Evolutionary conservation across 1,140 invertebrate species (phyloP).

Genomic region (Brachionus rubens): DNA sequence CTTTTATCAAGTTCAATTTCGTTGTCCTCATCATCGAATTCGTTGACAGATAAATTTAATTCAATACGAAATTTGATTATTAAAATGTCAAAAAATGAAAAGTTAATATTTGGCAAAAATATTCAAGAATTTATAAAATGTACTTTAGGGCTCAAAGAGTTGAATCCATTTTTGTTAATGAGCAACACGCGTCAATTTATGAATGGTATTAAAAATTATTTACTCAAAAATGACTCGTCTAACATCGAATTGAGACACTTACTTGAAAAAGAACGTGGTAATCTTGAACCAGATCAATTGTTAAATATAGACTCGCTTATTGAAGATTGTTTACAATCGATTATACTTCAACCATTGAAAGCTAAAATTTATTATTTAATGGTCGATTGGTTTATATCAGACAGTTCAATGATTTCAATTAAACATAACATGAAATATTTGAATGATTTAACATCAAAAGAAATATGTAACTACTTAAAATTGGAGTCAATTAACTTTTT

Average conservation of each 20-base stretch:
- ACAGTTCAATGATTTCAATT: neutral
- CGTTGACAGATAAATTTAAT: slow-evolving; percentile 2
- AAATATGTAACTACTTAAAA: neutral
- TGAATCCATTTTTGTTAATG: slow-evolving; percentile 20
- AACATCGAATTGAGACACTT: neutral
- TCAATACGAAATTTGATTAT: slow-evolving; percentile 15
- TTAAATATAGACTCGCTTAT: slow-evolving; percentile 1
- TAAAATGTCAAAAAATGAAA: slow-evolving; percentile 31
- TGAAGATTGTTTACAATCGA: slow-evolving; percentile 23
- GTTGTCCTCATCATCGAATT: neutral
- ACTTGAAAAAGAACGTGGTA: neutral
- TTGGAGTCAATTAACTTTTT: neutral
- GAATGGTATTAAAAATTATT: slow-evolving; percentile 31
- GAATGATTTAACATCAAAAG: neutral
- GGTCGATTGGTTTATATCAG: slow-evolving; percentile 14
- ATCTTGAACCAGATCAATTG: neutral
- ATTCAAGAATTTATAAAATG: slow-evolving; percentile 19
- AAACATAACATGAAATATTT: slow-evolving; percentile 1
- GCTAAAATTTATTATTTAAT: slow-evolving; percentile 13
- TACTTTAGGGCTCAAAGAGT: neutral
- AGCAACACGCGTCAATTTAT: slow-evolving; percentile 18
- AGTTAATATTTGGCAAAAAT: slow-evolving; percentile 24
- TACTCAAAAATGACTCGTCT: neutral
- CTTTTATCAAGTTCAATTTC: neutral
- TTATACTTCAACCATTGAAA: slow-evolving; percentile 14